Evolutionary conservation across 1,140 invertebrate genomes (phyloP).

Genomic region (Drosophila murphyi): DNA sequence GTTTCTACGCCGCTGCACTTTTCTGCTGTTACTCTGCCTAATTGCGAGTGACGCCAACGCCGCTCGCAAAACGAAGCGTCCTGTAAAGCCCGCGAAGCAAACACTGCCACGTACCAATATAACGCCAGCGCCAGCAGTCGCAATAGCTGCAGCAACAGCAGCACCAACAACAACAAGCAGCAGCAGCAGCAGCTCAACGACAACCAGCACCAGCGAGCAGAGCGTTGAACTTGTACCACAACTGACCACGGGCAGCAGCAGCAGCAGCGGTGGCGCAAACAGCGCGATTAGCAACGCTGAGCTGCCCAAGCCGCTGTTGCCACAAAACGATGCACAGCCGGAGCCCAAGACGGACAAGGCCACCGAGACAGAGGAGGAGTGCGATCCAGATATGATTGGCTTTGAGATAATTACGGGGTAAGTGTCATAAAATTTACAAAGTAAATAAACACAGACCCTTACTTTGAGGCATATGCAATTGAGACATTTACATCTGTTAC

Average conservation of each 20-base stretch:
- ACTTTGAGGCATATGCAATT: slow-evolving; percentile 45
- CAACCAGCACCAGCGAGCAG: slow-evolving; percentile 40
- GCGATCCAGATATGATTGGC: slow-evolving; percentile 94
- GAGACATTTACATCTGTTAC: slow-evolving; percentile 53
- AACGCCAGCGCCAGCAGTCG: slow-evolving; percentile 65
- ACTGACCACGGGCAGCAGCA: slow-evolving; percentile 22
- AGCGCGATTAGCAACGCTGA: slow-evolving; percentile 52
- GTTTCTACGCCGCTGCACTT: slow-evolving; percentile 80
- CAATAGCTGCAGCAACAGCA: slow-evolving; percentile 40
- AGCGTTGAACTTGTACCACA: slow-evolving; percentile 20
- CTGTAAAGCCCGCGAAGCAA: slow-evolving; percentile 83
- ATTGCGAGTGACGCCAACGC: slow-evolving; percentile 78
- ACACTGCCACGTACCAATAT: slow-evolving; percentile 80
- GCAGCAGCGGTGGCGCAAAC: slow-evolving; percentile 22
- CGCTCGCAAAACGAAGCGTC: slow-evolving; percentile 83
- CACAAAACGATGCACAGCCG: slow-evolving; percentile 57
- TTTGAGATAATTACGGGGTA: slow-evolving; percentile 96
- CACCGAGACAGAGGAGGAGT: slow-evolving; percentile 87
- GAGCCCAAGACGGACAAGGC: slow-evolving; percentile 76
- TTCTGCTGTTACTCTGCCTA: slow-evolving; percentile 77
- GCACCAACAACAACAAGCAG: slow-evolving; percentile 33
- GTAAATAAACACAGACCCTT: neutral
- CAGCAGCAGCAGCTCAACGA: slow-evolving; percentile 45
- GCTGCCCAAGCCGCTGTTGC: slow-evolving; percentile 64
- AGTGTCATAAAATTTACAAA: slow-evolving; percentile 50